Conservation (phyloP, 1,140 invertebrate species). For the Tachypleus tridentatus region DNA sequence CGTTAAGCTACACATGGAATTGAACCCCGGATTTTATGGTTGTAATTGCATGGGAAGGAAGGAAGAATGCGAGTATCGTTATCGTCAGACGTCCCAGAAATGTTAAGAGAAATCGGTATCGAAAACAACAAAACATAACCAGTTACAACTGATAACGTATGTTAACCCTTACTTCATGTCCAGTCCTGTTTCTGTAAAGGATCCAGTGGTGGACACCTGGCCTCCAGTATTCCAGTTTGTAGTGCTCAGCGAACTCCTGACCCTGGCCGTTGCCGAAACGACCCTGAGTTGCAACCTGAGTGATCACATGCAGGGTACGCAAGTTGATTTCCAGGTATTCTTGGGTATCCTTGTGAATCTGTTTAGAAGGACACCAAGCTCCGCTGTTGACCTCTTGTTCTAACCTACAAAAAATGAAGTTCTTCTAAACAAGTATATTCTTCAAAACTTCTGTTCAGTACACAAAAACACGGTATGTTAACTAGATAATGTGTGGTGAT, state of each 20-base stretch:
- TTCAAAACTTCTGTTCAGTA: no score
- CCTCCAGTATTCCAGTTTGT: conserved; percentile 82
- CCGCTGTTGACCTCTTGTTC: conserved; percentile 76
- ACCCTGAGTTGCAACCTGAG: conserved; percentile 73
- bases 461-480: no score
- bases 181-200: conserved; percentile 58
- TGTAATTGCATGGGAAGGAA: no score
- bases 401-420: conserved; percentile 50
- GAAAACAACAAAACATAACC: no score
- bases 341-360: conserved; percentile 60
- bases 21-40: no score
- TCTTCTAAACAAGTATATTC: no score
- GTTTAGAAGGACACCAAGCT: conserved; percentile 87
- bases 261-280: conserved; percentile 87
- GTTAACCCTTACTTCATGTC: conserved; percentile 52
- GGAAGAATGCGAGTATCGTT: no score
- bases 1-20: no score
- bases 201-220: conserved; percentile 63
- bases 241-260: conserved; percentile 78
- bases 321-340: conserved; percentile 89
- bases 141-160: no score
- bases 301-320: conserved; percentile 59
- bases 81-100: no score
- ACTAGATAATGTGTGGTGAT: no score
- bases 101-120: no score